Conservation (phyloP, 2,113 vertebrate species). For the Sitta europaea region DNA sequence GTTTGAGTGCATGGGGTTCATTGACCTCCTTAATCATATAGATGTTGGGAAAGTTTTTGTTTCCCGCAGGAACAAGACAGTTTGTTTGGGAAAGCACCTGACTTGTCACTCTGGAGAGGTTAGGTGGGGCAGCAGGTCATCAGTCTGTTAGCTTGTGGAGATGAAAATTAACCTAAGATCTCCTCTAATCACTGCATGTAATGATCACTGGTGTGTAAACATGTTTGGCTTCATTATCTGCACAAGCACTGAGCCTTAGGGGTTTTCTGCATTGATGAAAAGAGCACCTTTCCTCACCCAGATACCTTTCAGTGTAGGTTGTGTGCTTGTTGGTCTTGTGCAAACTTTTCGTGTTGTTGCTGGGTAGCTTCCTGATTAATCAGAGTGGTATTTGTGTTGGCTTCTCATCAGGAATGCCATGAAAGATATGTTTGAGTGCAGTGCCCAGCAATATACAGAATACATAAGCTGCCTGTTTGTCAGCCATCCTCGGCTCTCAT, state of each 20-base stretch:
- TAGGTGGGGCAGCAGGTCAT: slow-evolving; percentile 44
- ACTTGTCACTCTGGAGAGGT: slow-evolving; percentile 16
- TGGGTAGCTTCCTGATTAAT: slow-evolving; percentile 60
- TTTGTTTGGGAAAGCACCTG: slow-evolving; percentile 26
- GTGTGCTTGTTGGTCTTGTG: slow-evolving; percentile 41
- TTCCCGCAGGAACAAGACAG: neutral
- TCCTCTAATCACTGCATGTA: slow-evolving; percentile 36
- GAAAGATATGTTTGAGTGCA: slow-evolving; percentile 45
- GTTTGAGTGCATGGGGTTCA: neutral
- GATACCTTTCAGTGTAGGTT: slow-evolving; percentile 20
- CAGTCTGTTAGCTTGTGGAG: slow-evolving; percentile 42
- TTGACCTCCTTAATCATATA: slow-evolving; percentile 39
- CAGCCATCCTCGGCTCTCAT: neutral
- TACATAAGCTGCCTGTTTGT: slow-evolving; percentile 31
- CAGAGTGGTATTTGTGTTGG: slow-evolving; percentile 50
- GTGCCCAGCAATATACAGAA: slow-evolving; percentile 12
- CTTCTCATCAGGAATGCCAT: slow-evolving; percentile 44
- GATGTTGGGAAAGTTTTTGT: slow-evolving; percentile 28
- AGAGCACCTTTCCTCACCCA: slow-evolving; percentile 41
- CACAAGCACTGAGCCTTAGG: neutral
- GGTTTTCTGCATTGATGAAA: slow-evolving; percentile 21
- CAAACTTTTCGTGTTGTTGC: slow-evolving; percentile 50
- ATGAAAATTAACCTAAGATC: slow-evolving; percentile 65
- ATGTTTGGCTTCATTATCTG: slow-evolving; percentile 47
- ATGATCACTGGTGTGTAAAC: slow-evolving; percentile 16